These are phyloP conservation scores for Synodontis membranacea DNA, from an alignment of 2,113 vertebrate species.

Conservation along the genomic window DNA sequence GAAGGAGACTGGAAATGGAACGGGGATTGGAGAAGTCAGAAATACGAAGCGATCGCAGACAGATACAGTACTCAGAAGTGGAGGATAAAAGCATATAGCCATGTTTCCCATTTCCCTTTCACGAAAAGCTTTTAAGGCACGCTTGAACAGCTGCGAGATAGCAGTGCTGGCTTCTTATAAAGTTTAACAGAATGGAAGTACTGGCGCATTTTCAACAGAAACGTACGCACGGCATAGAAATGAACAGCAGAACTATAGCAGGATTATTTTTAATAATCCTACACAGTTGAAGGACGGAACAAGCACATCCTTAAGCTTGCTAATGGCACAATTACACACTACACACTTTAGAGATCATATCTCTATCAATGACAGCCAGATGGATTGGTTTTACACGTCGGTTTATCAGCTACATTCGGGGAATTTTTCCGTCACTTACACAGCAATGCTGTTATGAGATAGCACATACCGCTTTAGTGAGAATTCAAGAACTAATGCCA, in stretches of 20 bases:
- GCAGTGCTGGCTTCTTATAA: not conserved
- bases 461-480: not conserved
- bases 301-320: not conserved
- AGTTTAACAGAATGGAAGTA: not conserved
- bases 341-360: not conserved
- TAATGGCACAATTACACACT: not conserved
- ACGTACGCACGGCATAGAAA: not conserved
- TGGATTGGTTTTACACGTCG: not conserved
- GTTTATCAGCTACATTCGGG: not conserved
- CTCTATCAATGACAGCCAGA: not conserved
- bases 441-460: not conserved
- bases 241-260: not conserved
- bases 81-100: not conserved
- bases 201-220: not conserved
- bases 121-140: not conserved
- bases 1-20: not conserved
- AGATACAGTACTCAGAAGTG: not conserved
- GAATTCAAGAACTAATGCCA: not conserved
- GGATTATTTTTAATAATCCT: not conserved
- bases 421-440: not conserved
- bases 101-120: not conserved
- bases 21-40: not conserved
- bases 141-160: not conserved
- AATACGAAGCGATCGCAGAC: not conserved
- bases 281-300: not conserved